These are phyloP conservation scores for Plutella xylostella DNA, from an alignment of 2,888 invertebrate genomes.

Conservation along the genomic window DNA sequence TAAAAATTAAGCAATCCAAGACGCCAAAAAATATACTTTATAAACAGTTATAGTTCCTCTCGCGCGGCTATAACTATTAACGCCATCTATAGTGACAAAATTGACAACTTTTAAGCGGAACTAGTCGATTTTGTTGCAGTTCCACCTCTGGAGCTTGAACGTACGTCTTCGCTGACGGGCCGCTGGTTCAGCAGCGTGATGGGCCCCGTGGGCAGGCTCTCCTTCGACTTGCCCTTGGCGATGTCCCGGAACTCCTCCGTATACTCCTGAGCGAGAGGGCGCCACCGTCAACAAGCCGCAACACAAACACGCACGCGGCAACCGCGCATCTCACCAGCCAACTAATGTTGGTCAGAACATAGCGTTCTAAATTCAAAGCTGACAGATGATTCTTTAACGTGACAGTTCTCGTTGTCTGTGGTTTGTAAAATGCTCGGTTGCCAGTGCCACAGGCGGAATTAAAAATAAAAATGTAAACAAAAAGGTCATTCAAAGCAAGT, in stretches of 20 bases:
- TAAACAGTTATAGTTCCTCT: too few relatives aligned
- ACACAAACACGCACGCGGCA: constrained; percentile 52
- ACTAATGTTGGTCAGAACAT: not conserved
- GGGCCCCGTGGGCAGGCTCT: constrained; percentile 90
- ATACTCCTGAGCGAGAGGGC: constrained; percentile 80
- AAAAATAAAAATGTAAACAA: constrained; percentile 36
- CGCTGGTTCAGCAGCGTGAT: constrained; percentile 96
- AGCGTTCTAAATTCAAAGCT: not conserved
- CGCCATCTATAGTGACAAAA: too few relatives aligned
- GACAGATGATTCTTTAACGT: too few relatives aligned
- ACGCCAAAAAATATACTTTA: too few relatives aligned
- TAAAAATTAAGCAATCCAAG: too few relatives aligned
- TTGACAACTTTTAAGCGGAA: too few relatives aligned
- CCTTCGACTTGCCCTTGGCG: constrained; percentile 94
- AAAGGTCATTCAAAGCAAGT: constrained; percentile 56
- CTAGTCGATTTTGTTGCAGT: too few relatives aligned
- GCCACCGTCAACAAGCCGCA: constrained; percentile 18
- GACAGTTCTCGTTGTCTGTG: too few relatives aligned
- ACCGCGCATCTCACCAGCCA: not conserved
- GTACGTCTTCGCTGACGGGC: constrained; percentile 94
- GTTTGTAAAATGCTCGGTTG: not conserved
- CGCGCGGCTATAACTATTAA: too few relatives aligned
- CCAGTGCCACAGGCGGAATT: constrained; percentile 36
- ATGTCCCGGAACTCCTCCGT: constrained; percentile 97
- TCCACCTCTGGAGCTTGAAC: constrained; percentile 42